Evolutionary conservation across 2,888 invertebrate genomes (phyloP), one percentile per base, ranked within the genome.

Genomic region (Pilophorus perplexus): DNA sequence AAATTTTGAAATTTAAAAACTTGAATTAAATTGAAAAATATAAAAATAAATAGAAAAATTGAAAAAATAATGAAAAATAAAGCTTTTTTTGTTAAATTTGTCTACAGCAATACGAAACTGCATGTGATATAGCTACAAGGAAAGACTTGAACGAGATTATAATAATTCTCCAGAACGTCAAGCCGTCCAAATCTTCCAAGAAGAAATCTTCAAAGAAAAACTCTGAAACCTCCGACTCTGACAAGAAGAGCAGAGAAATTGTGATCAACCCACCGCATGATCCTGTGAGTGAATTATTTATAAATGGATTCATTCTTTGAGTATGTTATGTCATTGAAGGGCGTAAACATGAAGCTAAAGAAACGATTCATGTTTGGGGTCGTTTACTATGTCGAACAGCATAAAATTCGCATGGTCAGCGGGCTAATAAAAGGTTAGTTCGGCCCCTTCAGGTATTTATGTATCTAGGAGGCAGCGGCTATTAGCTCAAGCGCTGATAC

Each of bases 121-220:
- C 95, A 0, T 80, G 86, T 71, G 94, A 94, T 74, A 95, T 97
- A 71, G 93, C 95, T 0, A 80, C 85, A 2, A 82, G 96, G 40
- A 96, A 96, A 77, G 89, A 88, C 67, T 83, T 92, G 57, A 82
- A 83, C 42, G 94, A 96, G 78, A 92, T 96, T 66, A 80, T 92
- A 42, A 84, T 83, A 70, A 91, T 94, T 74, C 79, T 92, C 46
- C 83, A 86, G 74, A 71, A 62, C 40, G 64, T 68, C 8, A 70
- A 68, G 44, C 40, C 65, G 8, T 64, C 52, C 12, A 70, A 70
- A 64, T 60, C 55, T 18, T 62, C 60, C 8, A 70, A 70, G 54
- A 68, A 59, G 59, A 59, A 66, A 60, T 59, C 68, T 25, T 6
- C 44, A 4, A 70, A 70, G 40, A 70, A 70, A 42, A 65, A 67